Evolutionary conservation across 2,797 vertebrate species (phyloP), one percentile per base, ranked within the genome.

Genomic region (Gouania willdenowi): DNA sequence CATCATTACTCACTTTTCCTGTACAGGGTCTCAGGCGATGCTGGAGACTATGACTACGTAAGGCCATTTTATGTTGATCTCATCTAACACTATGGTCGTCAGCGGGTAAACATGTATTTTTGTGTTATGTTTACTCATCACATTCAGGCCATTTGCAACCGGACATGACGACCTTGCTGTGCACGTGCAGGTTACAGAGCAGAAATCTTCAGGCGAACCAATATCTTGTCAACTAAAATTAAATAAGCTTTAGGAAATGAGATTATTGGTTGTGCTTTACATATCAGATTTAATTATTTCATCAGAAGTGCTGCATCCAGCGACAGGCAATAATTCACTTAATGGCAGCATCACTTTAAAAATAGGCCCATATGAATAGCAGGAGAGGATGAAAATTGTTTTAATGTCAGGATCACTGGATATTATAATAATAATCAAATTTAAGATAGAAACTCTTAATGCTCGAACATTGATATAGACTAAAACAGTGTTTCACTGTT

Each of bases 251-350:
- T 72, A 24, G 45, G 36, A 83, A 84, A 91, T 77, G 30, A 62
- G 66, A 88, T 90, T 88, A 84, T 3, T 6, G 61, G 44, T 71
- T 63, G 46, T 36, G 68, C 77, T 89, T 89, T 87, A 83, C 86
- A 88, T 87, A 85, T 67, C 30, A 81, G 71, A 90, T 89, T 77
- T 47, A 71, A 91, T 91, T 89, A 90, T 75, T 77, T 71, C 62
- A 75, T 55, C 72, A 57, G 73, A 86, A 81, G 66, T 77, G 76
- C 61, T 75, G 73, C 77, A 82, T 78, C 57, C 26, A 39, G 59
- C 68, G 70, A 75, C 75, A 72, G 58, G 36, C 37, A 20, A 76
- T 89, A 88, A 90, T 83, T 85, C 66, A 79, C 33, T 89, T 88
- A 88, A 87, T 85, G 63, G 55, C 57, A 55, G 29, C 51, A 21